phyloP scores from a whole-genome alignment of 2,888 invertebrate genomes.

The Boloria selene region DNA sequence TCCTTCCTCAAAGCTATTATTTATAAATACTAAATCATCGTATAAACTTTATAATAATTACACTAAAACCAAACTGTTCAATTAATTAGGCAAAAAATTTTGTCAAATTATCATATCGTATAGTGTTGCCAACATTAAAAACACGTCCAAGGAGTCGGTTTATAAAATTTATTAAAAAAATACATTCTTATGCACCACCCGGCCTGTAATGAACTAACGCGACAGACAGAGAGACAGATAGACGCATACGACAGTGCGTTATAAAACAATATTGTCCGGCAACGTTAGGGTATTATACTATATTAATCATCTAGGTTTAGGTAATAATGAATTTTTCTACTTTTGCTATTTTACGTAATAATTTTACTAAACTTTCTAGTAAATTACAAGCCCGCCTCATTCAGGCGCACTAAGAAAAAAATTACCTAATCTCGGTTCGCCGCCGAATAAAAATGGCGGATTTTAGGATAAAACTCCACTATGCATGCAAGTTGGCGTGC shows the following conservation, averaged over 20 bases:
- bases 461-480: conserved; percentile 57
- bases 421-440: conserved; percentile 64
- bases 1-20: conserved; percentile 26
- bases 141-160: conserved; percentile 44
- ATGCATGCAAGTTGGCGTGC: conserved; percentile 72
- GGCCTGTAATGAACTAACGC: conserved; percentile 47
- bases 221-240: conserved; percentile 50
- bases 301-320: conserved; percentile 72
- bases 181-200: conserved; percentile 66
- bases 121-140: conserved; percentile 25
- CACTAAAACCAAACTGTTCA: conserved; percentile 6
- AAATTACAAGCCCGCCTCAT: conserved; percentile 55
- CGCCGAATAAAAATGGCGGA: conserved; percentile 68
- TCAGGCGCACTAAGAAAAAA: conserved; percentile 45
- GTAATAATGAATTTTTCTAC: conserved; percentile 77
- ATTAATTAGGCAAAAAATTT: conserved; percentile 17
- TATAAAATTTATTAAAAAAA: conserved; percentile 64
- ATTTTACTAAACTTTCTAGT: conserved; percentile 74
- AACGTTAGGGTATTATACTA: conserved; percentile 72
- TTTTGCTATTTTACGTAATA: conserved; percentile 66
- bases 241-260: conserved; percentile 68
- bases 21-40: background rate
- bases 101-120: too few relatives aligned
- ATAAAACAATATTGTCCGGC: conserved; percentile 76
- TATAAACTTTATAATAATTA: background rate